phyloP scores from a whole-genome alignment of 92 coral and sea anemone genomes.

The Parazoanthus swiftii region DNA sequence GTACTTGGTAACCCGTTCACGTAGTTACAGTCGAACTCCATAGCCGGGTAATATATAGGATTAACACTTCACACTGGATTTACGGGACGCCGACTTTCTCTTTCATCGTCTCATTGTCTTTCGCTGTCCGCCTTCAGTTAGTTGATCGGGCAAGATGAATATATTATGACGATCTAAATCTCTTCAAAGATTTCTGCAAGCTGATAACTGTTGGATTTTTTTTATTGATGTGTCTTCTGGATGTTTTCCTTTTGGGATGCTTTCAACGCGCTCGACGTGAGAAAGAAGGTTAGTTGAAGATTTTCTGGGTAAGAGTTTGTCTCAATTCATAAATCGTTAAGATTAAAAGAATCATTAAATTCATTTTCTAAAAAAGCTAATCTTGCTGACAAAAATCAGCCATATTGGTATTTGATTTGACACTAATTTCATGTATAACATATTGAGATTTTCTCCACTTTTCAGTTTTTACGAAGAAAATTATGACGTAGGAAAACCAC shows the following conservation, averaged over 20 bases:
- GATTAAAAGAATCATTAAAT: neutral
- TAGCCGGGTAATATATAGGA: neutral
- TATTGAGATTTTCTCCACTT: neutral
- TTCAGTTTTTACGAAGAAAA: neutral
- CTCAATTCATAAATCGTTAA: neutral
- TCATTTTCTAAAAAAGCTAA: neutral
- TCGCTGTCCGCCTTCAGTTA: neutral
- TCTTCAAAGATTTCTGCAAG: neutral
- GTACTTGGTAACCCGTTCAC: conserved; percentile 10
- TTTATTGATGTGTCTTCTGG: conserved; percentile 20
- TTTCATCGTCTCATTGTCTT: neutral
- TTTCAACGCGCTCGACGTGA: neutral
- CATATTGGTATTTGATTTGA: neutral
- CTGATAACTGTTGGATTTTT: neutral
- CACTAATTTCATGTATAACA: neutral
- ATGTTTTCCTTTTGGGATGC: conserved; percentile 17
- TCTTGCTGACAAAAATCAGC: neutral
- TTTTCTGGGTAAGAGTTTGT: neutral
- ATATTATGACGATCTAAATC: neutral
- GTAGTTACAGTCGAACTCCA: neutral
- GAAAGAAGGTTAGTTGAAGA: neutral
- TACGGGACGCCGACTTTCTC: neutral
- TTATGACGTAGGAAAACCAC: no score
- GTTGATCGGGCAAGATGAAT: neutral
- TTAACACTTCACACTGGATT: neutral